Base-by-base conservation (phyloP, 2,888 invertebrate genomes). In the Embidobia sp. region DNA sequence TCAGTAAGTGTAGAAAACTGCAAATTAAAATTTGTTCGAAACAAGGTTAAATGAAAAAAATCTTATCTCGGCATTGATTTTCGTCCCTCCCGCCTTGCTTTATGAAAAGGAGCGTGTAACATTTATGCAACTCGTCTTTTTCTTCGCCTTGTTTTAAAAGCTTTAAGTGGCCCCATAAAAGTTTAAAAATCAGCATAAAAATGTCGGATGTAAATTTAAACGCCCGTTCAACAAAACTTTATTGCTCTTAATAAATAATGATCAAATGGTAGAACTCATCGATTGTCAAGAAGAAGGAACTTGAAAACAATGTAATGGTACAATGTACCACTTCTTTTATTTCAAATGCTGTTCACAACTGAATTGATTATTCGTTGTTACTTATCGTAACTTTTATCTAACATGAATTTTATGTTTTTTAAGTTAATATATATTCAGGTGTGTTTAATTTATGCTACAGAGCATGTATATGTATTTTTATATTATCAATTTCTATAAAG, bases 141-240 rank as follows among this genome's bases (percentile, higher is more conserved):
- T 46, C 26, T 15, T 46, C 33, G 33, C 33, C 15, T 59, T 33
- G 33, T 59, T 57, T 31, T 22, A 31, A 44, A 57, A 57, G 46
- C 59, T n/a, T 44, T 59, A 10, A 59, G 19, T 46, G 46, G 35
- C 46, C 48, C 35, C 48, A 48, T 48, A 61, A 61, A 48, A 61
- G 48, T 35, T 35, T 46, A 33, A 48, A 61, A 48, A 59, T 59
- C 61, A 48, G 48, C 37, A 33, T 33, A 46, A 59, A 26, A 31
- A 46, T 46, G 46, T 46, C 46, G 15, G 59, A 61, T 48, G 18
- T 15, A 48, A 46, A 27, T 48, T 61, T 48, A 6, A 26, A 33
- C 46, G 37, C 48, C 48, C 35, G 35, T 26, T 48, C 18, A 35
- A 46, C 44, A 61, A 46, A 48, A 26, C 16, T 61, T 61, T 48